Evolutionary conservation across 2,888 invertebrate genomes (phyloP).

Genomic region (Cheilosia impressa): DNA sequence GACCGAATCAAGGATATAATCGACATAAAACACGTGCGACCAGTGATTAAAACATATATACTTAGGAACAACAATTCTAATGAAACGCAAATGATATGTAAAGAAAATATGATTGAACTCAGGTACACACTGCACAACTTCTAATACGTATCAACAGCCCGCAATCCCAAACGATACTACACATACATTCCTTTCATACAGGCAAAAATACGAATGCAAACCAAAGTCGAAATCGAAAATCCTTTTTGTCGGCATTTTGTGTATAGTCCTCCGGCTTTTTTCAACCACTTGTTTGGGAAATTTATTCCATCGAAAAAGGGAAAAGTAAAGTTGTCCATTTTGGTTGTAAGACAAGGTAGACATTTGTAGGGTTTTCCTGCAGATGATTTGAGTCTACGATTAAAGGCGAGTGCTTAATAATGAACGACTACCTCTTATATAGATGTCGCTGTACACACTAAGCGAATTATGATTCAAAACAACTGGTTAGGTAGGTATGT

Average conservation of each 20-base stretch:
- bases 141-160: conserved; percentile 19
- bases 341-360: conserved; percentile 12
- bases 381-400: not conserved
- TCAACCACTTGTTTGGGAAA: conserved; percentile 59
- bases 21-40: conserved; percentile 10
- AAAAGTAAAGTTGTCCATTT: not conserved
- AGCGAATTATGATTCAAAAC: not conserved
- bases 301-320: not conserved
- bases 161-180: conserved; percentile 13
- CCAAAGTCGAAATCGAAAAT: not conserved
- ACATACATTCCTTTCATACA: too few species aligned
- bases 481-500: too few species aligned
- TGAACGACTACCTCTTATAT: not conserved
- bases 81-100: conserved; percentile 3
- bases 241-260: conserved; percentile 10
- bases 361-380: not conserved
- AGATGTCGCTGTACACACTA: not conserved
- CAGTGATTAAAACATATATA: not conserved
- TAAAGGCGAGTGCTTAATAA: not conserved
- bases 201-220: not conserved
- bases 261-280: conserved; percentile 27
- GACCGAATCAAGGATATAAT: not conserved
- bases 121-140: not conserved
- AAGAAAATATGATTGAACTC: conserved; percentile 5
- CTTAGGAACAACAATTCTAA: not conserved